Conservation (phyloP, 2,113 vertebrate genomes). For the Dolichotis patagonum region DNA sequence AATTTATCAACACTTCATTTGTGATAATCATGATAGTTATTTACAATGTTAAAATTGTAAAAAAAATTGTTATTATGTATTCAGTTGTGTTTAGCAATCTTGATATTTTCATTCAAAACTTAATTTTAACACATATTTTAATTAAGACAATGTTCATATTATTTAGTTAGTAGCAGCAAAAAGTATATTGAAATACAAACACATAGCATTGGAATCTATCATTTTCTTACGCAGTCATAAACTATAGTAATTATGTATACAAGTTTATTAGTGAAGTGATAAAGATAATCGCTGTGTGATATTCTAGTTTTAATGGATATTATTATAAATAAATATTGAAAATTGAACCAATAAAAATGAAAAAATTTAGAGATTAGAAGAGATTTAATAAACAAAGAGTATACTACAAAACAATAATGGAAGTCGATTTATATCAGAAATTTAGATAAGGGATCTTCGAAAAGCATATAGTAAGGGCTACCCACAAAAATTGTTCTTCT, state of each 20-base stretch:
- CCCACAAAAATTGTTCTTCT: not conserved
- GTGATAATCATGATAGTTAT: not conserved
- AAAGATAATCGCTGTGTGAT: not conserved
- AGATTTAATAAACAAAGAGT: not conserved
- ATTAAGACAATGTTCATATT: not conserved
- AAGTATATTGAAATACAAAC: not conserved
- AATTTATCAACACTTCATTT: not conserved
- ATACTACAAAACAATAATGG: not conserved
- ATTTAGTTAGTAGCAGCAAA: not conserved
- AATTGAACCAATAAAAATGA: not conserved
- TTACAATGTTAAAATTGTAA: conserved; percentile 3
- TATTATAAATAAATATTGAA: not conserved
- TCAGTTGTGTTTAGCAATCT: not conserved
- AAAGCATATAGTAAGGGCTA: not conserved
- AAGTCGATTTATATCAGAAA: not conserved
- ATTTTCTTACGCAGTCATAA: not conserved
- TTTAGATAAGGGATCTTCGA: not conserved
- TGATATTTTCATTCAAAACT: not conserved
- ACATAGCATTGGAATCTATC: not conserved
- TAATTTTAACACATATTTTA: not conserved
- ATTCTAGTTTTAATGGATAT: not conserved
- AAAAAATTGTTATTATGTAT: not conserved
- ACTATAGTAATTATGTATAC: not conserved
- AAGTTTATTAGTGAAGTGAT: not conserved
- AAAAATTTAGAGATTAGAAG: not conserved